Evolutionary conservation across 2,113 vertebrate species (phyloP), one percentile per base, ranked within the genome.

Genomic region (Hippocampus zosterae): DNA sequence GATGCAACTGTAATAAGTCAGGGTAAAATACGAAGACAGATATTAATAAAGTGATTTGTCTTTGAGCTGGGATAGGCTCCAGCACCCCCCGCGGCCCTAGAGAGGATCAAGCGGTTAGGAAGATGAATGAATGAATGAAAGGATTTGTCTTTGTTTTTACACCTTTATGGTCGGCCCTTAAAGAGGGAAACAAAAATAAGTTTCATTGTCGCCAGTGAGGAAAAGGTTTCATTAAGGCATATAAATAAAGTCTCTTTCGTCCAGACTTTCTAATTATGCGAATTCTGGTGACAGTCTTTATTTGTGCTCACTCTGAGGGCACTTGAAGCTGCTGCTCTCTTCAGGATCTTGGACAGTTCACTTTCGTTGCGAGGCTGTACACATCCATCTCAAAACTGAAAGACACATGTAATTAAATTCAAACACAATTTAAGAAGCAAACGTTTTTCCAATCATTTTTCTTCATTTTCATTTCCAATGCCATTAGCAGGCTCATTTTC

Each of bases 311-410:
- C 85, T 74, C 84, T 56, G 75, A 68, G 53, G 77, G 84, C 87
- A 25, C 84, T 89, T 62, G 70, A 23, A 1, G 77, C 77, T 0
- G 16, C 27, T 7, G 70, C 70, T 50, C 83, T 83, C 16, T 68
- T 67, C 63, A 73, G 75, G 1, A 56, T 76, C 77, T 85, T 82
- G 0, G 84, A 87, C 59, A 15, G 57, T 59, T 79, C 83, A 23
- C 82, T 83, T n/a, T 71, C 71, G 50, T 2, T 80, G 65, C 57
- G 79, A 21, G 78, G 62, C 40, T 69, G 76, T 56, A 46, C 21
- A 37, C 63, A 25, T 78, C 75, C 70, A 42, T 29, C 37, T 40
- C 12, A 42, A 72, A 29, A 77, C 95, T 95, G 53, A 64, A 85
- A 77, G 23, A 77, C 0, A 77, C 3, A 0, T 2, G 44, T 2